These are phyloP conservation scores for Eugnorisma glareosa DNA, from an alignment of 2,888 invertebrate species.

Conservation along the genomic window DNA sequence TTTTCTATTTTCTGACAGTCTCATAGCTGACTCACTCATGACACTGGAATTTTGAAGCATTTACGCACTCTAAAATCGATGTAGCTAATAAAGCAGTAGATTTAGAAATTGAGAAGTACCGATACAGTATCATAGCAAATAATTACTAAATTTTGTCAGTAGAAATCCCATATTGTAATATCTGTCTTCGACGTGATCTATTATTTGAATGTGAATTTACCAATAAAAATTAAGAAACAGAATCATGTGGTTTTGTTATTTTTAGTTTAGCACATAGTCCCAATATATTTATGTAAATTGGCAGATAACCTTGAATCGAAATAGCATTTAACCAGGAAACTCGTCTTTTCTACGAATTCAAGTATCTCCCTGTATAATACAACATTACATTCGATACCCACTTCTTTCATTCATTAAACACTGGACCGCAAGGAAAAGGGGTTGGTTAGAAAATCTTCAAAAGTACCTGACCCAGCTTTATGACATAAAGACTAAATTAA, in stretches of 20 bases:
- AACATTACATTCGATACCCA: too few species aligned
- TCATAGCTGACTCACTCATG: conserved; percentile 81
- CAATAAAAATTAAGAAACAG: conserved; percentile 89
- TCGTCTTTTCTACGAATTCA: too few species aligned
- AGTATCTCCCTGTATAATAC: too few species aligned
- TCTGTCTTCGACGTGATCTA: conserved; percentile 89
- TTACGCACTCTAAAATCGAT: conserved; percentile 87
- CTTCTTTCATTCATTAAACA: too few species aligned
- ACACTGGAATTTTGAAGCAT: conserved; percentile 88
- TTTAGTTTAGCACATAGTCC: conserved; percentile 8
- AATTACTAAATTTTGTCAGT: conserved; percentile 87
- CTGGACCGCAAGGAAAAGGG: neutral
- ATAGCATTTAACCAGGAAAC: too few species aligned
- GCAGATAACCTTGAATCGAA: conserved; percentile 9
- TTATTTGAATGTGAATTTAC: conserved; percentile 91
- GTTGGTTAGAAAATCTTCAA: neutral
- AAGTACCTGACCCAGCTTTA: neutral
- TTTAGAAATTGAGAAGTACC: conserved; percentile 88
- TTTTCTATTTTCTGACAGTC: conserved; percentile 84
- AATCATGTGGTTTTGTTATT: conserved; percentile 67
- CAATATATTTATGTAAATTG: neutral
- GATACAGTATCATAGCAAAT: conserved; percentile 89
- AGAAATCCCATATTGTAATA: conserved; percentile 86
- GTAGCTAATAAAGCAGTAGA: conserved; percentile 87
- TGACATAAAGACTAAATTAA: neutral